These are phyloP conservation scores for Campylorhamphus procurvoides DNA, from an alignment of 2,113 vertebrate species.

Conservation along the genomic window DNA sequence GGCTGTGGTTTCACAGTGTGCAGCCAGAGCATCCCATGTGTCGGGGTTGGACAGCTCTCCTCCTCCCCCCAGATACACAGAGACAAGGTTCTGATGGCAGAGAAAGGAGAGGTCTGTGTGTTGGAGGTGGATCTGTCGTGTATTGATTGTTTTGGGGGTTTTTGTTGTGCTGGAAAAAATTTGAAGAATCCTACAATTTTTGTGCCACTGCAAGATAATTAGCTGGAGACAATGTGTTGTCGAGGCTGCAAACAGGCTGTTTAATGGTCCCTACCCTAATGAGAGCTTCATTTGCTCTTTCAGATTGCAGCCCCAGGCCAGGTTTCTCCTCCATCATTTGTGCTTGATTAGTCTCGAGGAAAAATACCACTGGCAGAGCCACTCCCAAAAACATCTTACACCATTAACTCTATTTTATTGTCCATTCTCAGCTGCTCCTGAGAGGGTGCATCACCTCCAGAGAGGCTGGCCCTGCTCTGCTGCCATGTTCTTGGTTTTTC, in stretches of 20 bases:
- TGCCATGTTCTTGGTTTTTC: rapidly evolving
- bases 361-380: neutral
- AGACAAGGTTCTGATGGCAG: neutral
- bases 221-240: conserved; percentile 53
- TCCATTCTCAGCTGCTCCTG: neutral
- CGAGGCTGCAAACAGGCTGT: conserved; percentile 34
- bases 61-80: neutral
- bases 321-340: conserved; percentile 62
- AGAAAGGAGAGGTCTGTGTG: neutral
- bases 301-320: conserved; percentile 36
- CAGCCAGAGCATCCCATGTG: neutral
- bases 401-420: neutral
- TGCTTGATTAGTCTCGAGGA: conserved; percentile 59
- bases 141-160: neutral
- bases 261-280: conserved; percentile 66
- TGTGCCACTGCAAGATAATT: conserved; percentile 69
- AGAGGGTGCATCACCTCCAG: neutral
- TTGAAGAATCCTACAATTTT: conserved; percentile 27
- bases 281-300: conserved; percentile 51
- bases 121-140: neutral
- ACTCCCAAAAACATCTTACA: neutral
- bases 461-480: neutral
- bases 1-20: rapidly evolving
- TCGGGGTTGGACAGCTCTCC: rapidly evolving
- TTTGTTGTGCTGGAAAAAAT: conserved; percentile 1